These are phyloP conservation scores for Conchocele bisecta DNA, from an alignment of 2,888 invertebrate species.

Conservation along the genomic window DNA sequence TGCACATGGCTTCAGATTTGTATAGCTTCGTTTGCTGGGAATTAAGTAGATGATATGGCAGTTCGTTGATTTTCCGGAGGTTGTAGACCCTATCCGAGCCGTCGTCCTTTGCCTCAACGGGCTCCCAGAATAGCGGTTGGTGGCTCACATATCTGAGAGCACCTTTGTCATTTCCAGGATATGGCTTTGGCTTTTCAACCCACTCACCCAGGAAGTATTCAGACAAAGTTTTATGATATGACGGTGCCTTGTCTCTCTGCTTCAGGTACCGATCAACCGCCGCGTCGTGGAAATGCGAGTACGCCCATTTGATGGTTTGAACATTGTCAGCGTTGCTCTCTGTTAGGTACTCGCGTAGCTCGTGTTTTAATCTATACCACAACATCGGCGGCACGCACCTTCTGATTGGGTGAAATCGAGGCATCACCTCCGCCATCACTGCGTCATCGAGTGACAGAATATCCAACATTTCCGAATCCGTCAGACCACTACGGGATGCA, in stretches of 20 bases:
- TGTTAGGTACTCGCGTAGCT: slow-evolving; percentile 66
- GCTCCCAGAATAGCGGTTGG: slow-evolving; percentile 73
- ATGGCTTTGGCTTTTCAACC: slow-evolving; percentile 72
- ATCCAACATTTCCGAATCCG: slow-evolving; percentile 91
- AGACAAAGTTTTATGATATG: slow-evolving; percentile 80
- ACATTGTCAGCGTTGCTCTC: slow-evolving; percentile 70
- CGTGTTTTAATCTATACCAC: slow-evolving; percentile 73
- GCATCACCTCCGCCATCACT: slow-evolving; percentile 71
- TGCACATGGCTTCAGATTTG: slow-evolving; percentile 88
- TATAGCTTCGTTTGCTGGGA: slow-evolving; percentile 84
- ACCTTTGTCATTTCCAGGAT: slow-evolving; percentile 68
- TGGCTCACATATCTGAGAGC: slow-evolving; percentile 61
- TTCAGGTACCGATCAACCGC: slow-evolving; percentile 86
- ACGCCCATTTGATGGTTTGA: slow-evolving; percentile 86
- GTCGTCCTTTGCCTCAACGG: slow-evolving; percentile 51
- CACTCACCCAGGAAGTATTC: slow-evolving; percentile 80
- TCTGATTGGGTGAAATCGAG: slow-evolving; percentile 56
- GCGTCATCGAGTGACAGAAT: slow-evolving; percentile 81
- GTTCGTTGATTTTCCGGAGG: slow-evolving; percentile 90
- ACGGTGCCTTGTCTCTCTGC: slow-evolving; percentile 78
- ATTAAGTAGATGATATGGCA: slow-evolving; percentile 90
- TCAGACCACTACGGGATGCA: slow-evolving; percentile 90
- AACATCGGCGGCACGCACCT: slow-evolving; percentile 76
- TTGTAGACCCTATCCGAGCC: slow-evolving; percentile 85
- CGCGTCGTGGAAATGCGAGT: slow-evolving; percentile 86